Percentiles rank a stretch among this genome's conserved stretches.
Evolutionary conservation across 1,140 invertebrate genomes (phyloP).

Genomic region (Drosophila erecta): DNA sequence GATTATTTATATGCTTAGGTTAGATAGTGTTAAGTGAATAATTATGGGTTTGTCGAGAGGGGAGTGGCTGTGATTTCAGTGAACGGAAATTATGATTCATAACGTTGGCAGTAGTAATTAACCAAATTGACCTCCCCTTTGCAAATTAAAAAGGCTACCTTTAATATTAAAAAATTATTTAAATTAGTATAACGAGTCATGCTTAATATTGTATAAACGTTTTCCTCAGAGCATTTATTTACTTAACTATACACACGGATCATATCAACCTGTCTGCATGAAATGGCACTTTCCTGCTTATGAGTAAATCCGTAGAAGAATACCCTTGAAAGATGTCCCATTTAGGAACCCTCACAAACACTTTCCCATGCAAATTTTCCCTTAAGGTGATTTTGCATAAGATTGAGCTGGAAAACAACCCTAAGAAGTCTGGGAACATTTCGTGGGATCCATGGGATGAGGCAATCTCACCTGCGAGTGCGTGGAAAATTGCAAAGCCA

Average conservation of each 20-base stretch:
- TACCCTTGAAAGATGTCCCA: background rate
- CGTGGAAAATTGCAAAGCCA: constrained; percentile 28
- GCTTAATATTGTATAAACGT: too few species aligned
- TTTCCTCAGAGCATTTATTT: background rate
- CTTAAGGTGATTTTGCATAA: constrained; percentile 78
- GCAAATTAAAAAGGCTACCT: too few species aligned
- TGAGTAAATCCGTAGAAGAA: constrained; percentile 12
- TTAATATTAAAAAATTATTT: too few species aligned
- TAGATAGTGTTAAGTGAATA: constrained; percentile 72
- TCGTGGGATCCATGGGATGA: constrained; percentile 15
- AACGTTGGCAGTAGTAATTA: background rate
- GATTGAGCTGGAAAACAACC: constrained; percentile 51
- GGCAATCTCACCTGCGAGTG: constrained; percentile 58
- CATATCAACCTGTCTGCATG: constrained; percentile 58
- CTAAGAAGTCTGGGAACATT: constrained; percentile 63
- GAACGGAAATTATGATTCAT: constrained; percentile 13
- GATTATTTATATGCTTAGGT: constrained; percentile 57
- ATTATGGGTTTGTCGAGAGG: constrained; percentile 18
- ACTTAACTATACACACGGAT: background rate
- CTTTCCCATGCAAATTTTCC: constrained; percentile 78
- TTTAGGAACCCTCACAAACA: constrained; percentile 51
- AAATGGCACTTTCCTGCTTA: constrained; percentile 68
- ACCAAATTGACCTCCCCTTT: too few species aligned
- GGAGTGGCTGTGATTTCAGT: constrained; percentile 1
- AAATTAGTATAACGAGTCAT: background rate